phyloP scores from a whole-genome alignment of 2,888 invertebrate species.

The Colostygia pectinataria region DNA sequence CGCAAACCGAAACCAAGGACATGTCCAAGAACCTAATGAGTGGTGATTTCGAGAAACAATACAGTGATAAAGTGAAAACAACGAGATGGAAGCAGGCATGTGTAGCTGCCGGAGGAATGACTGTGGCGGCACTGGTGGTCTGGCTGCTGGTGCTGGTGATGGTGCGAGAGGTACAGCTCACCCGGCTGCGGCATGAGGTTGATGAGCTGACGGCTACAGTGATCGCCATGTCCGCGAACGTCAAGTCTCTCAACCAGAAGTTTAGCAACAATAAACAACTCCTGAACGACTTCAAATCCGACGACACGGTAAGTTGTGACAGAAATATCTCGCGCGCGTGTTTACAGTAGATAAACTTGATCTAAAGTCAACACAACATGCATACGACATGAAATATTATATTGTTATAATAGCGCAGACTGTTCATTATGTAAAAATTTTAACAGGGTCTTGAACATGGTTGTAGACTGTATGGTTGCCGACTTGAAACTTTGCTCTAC shows the following conservation, averaged over 20 bases:
- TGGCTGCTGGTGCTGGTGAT: slow-evolving; percentile 65
- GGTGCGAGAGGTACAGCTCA: slow-evolving; percentile 64
- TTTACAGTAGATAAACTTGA: slow-evolving; percentile 19
- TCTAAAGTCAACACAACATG: slow-evolving; percentile 31
- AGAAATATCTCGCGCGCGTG: slow-evolving; percentile 5
- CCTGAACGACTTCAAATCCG: slow-evolving; percentile 66
- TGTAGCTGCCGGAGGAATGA: slow-evolving; percentile 43
- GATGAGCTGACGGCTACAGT: slow-evolving; percentile 67
- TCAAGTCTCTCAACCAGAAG: slow-evolving; percentile 65
- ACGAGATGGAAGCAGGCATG: slow-evolving; percentile 51
- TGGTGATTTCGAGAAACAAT: slow-evolving; percentile 72
- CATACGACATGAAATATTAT: slow-evolving; percentile 18
- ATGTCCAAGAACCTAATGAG: slow-evolving; percentile 74
- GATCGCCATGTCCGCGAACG: slow-evolving; percentile 62
- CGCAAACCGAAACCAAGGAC: slow-evolving; percentile 67
- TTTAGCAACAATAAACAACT: slow-evolving; percentile 59
- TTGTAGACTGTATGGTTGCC: neutral
- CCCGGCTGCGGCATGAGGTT: slow-evolving; percentile 60
- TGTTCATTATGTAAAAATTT: slow-evolving; percentile 11
- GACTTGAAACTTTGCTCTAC: neutral
- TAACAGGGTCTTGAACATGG: slow-evolving; percentile 2
- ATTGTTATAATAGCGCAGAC: too few relatives aligned
- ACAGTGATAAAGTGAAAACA: slow-evolving; percentile 53
- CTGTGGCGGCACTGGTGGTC: slow-evolving; percentile 43
- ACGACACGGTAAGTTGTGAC: slow-evolving; percentile 67